Base-by-base conservation (phyloP, 2,888 invertebrate genomes). In the Brachylomia viminalis region DNA sequence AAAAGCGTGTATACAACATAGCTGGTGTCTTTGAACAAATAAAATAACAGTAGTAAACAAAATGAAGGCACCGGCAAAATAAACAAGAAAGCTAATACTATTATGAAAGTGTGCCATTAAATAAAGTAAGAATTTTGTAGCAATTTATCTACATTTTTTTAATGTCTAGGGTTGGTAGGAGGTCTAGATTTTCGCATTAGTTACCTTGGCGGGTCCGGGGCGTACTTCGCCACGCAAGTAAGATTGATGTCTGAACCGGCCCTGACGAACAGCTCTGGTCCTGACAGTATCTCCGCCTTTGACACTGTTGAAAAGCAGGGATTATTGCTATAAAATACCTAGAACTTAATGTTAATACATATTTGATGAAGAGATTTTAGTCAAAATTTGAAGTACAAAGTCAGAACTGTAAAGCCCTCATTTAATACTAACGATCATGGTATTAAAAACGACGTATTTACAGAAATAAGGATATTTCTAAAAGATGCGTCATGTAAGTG, bases 171-270 rank as follows among this genome's bases (percentile, higher is more conserved):
- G 62, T 65, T 62, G 67, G 58, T 75, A 68, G 65, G 64, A 79
- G 33, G 65, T 77, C 72, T 80, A 80, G 82, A 75, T 84, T 78
- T 75, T 79, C 75, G 77, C 83, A 85, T 88, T 87, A 87, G 97
- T 96, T 97, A 98, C 96, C 98, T 98, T 80, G 98, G 98, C 65
- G 98, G 98, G 92, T 98, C 98, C 52, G 98, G 98, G 81, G 98
- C 98, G 96, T 98, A 97, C 90, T 98, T 97, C 82, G 98, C 98
- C 92, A 98, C 97, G 96, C 98, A 98, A 91, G 98, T 99, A 95
- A 99, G 97, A 97, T 98, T 99, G 96, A 99, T 98, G 97, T 98
- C 98, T 92, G 98, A 98, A 89, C 98, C 98, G 91, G 98, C 98
- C 93, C 98, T 98, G 94, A 99, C 98, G 96, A 98, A 98, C 93